Evolutionary conservation across 2,797 vertebrate species (phyloP), one percentile per base, ranked within the genome.

Genomic region (Hemibagrus guttatus): DNA sequence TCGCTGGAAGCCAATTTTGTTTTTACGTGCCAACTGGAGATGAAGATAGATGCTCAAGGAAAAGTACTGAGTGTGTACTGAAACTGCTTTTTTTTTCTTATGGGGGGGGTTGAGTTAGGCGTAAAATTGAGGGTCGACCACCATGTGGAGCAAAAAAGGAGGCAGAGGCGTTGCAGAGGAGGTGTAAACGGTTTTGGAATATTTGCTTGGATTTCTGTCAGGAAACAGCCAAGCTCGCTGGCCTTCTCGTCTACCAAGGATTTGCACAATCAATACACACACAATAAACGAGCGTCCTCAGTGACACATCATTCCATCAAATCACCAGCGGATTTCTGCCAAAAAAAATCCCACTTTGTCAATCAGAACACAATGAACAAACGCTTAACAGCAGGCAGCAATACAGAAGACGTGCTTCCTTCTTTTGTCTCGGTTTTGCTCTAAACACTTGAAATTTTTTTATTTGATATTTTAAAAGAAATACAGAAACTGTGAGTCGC

Each of bases 301-400:
- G 80, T 28, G 39, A 81, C 42, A 64, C 64, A 64, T 64, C 59
- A 21, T 64, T 66, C 59, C 80, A 81, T 64, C 39, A 81, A 49
- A 49, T 46, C 9, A 28, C 58, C 59, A 46, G 59, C 26, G 3
- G 14, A 11, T 66, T 49, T 66, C 42, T 49, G 42, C 26, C 39
- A 63, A 42, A 49, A 81, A 39, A 81, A 49, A 42, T 1, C 11
- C 19, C 42, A 64, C 42, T 81, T 66, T 49, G 79, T 81, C 80
- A 28, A 81, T 81, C 80, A 81, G 23, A 80, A 23, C 21, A 61
- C 78, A 81, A 28, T 81, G 42, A 49, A 49, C 26, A 16, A 63
- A 46, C 4, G 26, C 39, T 46, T n/a, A n/a, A n/a, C 17, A 46
- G 39, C 23, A 81, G 54, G 31, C 76, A 58, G 31, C 5, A 39